phyloP scores from a whole-genome alignment of 1,140 invertebrate genomes.

The Procambarus clarkii region DNA sequence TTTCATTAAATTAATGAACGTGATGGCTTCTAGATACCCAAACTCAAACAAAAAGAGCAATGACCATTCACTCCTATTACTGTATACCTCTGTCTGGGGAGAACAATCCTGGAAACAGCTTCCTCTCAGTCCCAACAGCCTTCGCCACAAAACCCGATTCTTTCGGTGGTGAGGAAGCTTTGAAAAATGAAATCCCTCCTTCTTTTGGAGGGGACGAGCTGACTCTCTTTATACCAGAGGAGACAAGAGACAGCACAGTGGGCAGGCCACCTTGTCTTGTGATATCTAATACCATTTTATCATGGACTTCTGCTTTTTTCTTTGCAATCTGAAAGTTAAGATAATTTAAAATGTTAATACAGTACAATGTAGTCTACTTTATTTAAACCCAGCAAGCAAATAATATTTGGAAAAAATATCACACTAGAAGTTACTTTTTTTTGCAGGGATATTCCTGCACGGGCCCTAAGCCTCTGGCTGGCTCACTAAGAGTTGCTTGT shows the following conservation, averaged over 20 bases:
- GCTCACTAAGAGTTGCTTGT: no score
- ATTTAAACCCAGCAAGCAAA: no score
- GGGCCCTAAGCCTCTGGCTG: no score
- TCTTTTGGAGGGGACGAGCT: constrained; percentile 59
- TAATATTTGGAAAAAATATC: no score
- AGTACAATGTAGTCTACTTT: no score
- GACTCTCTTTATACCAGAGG: constrained; percentile 58
- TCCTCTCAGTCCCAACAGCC: constrained; percentile 24
- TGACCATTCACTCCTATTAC: no score
- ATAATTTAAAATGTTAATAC: not conserved
- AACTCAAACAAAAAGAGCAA: no score
- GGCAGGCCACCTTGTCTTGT: constrained; percentile 52
- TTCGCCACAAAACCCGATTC: constrained; percentile 41
- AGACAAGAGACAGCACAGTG: constrained; percentile 52
- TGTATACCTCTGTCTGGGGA: constrained; percentile 31
- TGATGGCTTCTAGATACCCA: no score
- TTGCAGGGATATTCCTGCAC: no score
- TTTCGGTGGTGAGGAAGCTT: constrained; percentile 55
- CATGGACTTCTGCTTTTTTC: constrained; percentile 56
- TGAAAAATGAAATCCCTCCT: constrained; percentile 61
- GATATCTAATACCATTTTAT: constrained; percentile 60
- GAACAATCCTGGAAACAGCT: constrained; percentile 23
- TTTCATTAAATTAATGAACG: no score
- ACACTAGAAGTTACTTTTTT: no score
- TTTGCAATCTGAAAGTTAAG: constrained; percentile 40